These are phyloP conservation scores for Nasonovia ribisnigri DNA, from an alignment of 2,888 invertebrate genomes.

Conservation along the genomic window DNA sequence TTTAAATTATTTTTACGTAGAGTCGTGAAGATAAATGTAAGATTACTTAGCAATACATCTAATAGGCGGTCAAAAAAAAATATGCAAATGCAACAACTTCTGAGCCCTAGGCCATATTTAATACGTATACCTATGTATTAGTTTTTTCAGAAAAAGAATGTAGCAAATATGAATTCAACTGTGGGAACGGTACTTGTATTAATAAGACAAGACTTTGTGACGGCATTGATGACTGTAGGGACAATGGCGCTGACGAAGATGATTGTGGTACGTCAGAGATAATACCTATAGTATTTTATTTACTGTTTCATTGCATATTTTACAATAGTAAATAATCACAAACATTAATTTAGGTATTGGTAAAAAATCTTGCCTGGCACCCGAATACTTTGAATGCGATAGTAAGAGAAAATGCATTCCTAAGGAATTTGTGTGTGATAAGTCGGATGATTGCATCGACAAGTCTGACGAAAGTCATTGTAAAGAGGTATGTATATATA, in stretches of 20 bases:
- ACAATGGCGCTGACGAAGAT: constrained; percentile 70
- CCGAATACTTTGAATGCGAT: constrained; percentile 68
- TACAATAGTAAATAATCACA: not conserved
- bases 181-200: constrained; percentile 76
- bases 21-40: no score
- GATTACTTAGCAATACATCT: no score
- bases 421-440: constrained; percentile 71
- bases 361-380: not conserved
- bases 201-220: constrained; percentile 72
- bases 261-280: constrained; percentile 1
- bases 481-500: constrained; percentile 67
- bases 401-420: constrained; percentile 71
- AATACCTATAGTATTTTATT: not conserved
- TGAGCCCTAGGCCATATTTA: not conserved
- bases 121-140: not conserved
- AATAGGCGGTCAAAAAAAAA: no score
- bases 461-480: constrained; percentile 72
- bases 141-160: constrained; percentile 41
- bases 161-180: constrained; percentile 53
- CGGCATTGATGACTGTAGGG: constrained; percentile 77
- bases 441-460: constrained; percentile 69
- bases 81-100: no score
- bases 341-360: constrained; percentile 6
- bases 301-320: not conserved
- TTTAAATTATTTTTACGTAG: no score